Conservation (phyloP, 1,140 invertebrate species). For the Babylonia areolata region DNA sequence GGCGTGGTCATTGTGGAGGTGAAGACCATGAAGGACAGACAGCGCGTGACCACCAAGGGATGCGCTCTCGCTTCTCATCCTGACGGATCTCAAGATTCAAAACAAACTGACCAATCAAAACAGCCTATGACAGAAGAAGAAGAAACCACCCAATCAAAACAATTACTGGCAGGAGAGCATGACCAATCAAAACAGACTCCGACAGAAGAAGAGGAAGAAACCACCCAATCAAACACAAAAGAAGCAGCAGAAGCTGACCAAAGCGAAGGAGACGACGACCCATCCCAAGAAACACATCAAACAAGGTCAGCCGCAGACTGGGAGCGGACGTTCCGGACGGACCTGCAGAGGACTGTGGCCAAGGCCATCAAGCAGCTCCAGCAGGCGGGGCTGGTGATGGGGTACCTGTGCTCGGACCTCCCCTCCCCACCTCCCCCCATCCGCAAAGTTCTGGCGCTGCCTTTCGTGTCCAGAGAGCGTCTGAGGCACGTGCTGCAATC, state of each 20-base stretch:
- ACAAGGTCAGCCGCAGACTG: not conserved
- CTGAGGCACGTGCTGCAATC: not conserved
- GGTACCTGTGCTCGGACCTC: not conserved
- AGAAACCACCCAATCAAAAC: too few species aligned
- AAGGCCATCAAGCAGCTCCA: slow-evolving; percentile 2
- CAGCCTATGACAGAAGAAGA: too few species aligned
- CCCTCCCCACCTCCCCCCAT: not conserved
- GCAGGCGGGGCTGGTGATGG: not conserved
- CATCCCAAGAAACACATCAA: not conserved
- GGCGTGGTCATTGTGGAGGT: not conserved
- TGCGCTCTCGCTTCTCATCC: too few species aligned
- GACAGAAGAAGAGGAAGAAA: too few species aligned
- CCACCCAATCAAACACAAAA: too few species aligned
- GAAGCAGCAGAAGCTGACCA: too few species aligned
- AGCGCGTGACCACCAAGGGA: too few species aligned
- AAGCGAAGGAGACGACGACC: too few species aligned
- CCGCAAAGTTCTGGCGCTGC: not conserved
- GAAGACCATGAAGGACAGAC: not conserved
- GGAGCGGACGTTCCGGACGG: not conserved
- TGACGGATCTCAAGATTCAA: too few species aligned
- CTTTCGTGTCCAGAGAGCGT: not conserved
- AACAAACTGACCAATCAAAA: too few species aligned
- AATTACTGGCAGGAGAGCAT: too few species aligned
- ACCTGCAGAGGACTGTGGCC: slow-evolving; percentile 1
- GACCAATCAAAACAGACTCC: too few species aligned